phyloP scores from a whole-genome alignment of 2,888 invertebrate genomes.

The Drosophila mimetica region DNA sequence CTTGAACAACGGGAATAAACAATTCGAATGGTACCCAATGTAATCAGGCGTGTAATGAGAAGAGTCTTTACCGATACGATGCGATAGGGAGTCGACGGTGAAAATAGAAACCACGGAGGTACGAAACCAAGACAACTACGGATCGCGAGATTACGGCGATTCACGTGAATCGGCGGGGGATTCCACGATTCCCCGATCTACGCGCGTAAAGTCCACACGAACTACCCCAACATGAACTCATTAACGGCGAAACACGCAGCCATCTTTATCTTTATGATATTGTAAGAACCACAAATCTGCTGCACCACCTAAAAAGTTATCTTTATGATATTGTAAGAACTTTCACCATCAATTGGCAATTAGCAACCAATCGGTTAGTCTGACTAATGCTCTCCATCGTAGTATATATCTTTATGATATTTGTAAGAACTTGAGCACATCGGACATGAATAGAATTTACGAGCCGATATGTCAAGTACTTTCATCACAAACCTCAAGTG shows the following conservation, averaged over 20 bases:
- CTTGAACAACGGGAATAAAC: slow-evolving; percentile 34
- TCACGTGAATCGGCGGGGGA: slow-evolving; percentile 32
- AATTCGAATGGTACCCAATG: slow-evolving; percentile 34
- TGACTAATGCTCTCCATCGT: not conserved
- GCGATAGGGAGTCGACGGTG: not conserved
- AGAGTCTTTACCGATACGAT: slow-evolving; percentile 8
- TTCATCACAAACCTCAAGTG: not conserved
- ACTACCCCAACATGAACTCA: slow-evolving; percentile 46
- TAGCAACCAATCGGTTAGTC: slow-evolving; percentile 18
- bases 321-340: slow-evolving; percentile 61
- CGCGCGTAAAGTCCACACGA: slow-evolving; percentile 29
- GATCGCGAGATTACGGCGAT: slow-evolving; percentile 16
- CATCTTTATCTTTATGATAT: slow-evolving; percentile 60
- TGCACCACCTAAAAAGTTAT: slow-evolving; percentile 48
- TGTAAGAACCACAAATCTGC: slow-evolving; percentile 55
- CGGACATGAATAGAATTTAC: not conserved
- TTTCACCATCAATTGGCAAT: slow-evolving; percentile 26
- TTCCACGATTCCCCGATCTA: slow-evolving; percentile 13
- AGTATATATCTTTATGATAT: slow-evolving; percentile 5
- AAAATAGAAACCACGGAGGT: not conserved
- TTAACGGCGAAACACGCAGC: slow-evolving; percentile 33
- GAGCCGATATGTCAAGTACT: not conserved
- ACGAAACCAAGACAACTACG: not conserved
- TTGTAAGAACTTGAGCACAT: slow-evolving; percentile 4
- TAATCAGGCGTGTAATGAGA: slow-evolving; percentile 42